These are phyloP conservation scores for Listronotus bonariensis DNA, from an alignment of 1,140 invertebrate genomes.

Conservation along the genomic window DNA sequence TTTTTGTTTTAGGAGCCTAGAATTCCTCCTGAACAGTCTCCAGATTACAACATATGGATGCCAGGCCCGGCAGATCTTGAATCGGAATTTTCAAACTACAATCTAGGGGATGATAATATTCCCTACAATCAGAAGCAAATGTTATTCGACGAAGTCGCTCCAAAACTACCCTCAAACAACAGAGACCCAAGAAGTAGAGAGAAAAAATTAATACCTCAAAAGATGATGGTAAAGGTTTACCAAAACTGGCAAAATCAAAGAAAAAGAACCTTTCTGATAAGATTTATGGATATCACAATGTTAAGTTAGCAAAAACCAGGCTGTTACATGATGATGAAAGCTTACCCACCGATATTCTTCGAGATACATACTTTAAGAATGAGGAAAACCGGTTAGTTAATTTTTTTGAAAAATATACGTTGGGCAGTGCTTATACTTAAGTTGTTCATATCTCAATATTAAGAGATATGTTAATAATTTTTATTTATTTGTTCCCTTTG, in stretches of 20 bases:
- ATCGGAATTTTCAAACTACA: constrained; percentile 28
- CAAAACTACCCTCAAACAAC: constrained; percentile 24
- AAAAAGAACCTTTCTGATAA: constrained; percentile 42
- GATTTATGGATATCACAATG: constrained; percentile 51
- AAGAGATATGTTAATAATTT: too few species aligned
- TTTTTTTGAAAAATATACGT: not conserved
- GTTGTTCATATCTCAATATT: too few species aligned
- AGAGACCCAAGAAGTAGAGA: constrained; percentile 51
- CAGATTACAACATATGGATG: constrained; percentile 25
- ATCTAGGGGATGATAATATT: constrained; percentile 36
- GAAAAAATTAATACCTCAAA: constrained; percentile 16
- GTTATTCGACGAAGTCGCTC: constrained; percentile 31
- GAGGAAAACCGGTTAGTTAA: constrained; percentile 39
- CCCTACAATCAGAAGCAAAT: constrained; percentile 41
- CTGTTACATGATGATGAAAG: constrained; percentile 49
- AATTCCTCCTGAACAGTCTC: not conserved
- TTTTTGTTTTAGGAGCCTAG: constrained; percentile 6
- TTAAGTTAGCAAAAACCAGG: constrained; percentile 46
- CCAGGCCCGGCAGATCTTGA: constrained; percentile 16
- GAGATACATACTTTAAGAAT: constrained; percentile 53
- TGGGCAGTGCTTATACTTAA: too few species aligned
- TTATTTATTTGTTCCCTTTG: too few species aligned
- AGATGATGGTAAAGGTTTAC: constrained; percentile 3
- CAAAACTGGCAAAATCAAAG: constrained; percentile 19
- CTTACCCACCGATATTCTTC: constrained; percentile 51